phyloP scores from a whole-genome alignment of 1,140 invertebrate genomes.

The Saccostrea cuccullata region DNA sequence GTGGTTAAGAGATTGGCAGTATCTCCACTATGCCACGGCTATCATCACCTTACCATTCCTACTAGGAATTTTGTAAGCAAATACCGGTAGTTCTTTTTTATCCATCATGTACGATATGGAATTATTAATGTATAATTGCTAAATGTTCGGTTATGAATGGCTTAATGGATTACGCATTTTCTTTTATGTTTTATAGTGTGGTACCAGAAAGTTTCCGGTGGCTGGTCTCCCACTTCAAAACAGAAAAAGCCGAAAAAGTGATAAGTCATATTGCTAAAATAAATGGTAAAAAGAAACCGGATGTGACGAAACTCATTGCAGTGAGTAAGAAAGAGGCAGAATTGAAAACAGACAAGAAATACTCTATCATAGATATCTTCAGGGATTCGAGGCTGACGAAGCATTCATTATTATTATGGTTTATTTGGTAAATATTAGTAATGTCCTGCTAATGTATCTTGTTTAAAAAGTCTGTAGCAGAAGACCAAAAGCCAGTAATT shows the following conservation, averaged over 20 bases:
- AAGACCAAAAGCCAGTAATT: no score
- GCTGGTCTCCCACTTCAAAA: conserved; percentile 59
- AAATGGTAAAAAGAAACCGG: conserved; percentile 53
- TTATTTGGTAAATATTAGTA: conserved; percentile 34
- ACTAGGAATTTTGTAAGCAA: conserved; percentile 62
- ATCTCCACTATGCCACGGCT: conserved; percentile 57
- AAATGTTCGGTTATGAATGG: no score
- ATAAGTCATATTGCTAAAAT: conserved; percentile 55
- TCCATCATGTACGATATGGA: no score
- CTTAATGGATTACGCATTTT: background rate
- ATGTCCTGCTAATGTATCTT: no score
- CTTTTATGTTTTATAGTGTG: conserved; percentile 27
- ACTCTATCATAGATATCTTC: conserved; percentile 26
- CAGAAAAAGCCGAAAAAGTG: conserved; percentile 59
- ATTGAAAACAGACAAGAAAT: conserved; percentile 20
- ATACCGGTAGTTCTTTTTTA: background rate
- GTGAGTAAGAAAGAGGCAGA: conserved; percentile 18
- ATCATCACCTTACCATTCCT: conserved; percentile 59
- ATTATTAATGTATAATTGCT: no score
- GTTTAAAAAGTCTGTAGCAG: no score
- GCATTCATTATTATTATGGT: conserved; percentile 26
- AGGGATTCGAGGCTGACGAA: background rate
- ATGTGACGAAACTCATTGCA: conserved; percentile 19
- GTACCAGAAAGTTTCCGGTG: conserved; percentile 66
- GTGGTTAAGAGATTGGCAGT: conserved; percentile 58